Percentiles rank a stretch among this genome's conserved stretches.
phyloP scores from a whole-genome alignment of 2,888 invertebrate species.

The Drosophila cracens region DNA sequence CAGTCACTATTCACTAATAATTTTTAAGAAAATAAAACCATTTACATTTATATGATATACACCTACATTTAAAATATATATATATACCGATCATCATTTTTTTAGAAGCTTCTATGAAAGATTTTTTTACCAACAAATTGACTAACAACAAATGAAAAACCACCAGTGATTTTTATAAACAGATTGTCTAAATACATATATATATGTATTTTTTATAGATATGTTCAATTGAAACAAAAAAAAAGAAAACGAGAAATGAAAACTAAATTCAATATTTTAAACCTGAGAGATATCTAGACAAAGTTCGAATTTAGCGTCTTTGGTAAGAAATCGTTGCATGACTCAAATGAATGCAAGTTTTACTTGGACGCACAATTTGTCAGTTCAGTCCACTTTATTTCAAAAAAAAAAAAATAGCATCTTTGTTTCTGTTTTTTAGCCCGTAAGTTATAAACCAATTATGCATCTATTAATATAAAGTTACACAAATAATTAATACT shows the following conservation, averaged over 20 bases:
- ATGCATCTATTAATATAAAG: slow-evolving; percentile 20
- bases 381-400: not conserved
- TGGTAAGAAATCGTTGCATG: slow-evolving; percentile 7
- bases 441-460: slow-evolving; percentile 7
- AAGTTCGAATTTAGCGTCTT: slow-evolving; percentile 35
- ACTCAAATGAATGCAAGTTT: slow-evolving; percentile 8
- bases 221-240: slow-evolving; percentile 15
- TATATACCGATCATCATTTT: slow-evolving; percentile 51
- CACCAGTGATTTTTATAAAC: slow-evolving; percentile 78
- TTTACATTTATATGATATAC: slow-evolving; percentile 44
- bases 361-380: slow-evolving; percentile 32
- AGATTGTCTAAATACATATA: slow-evolving; percentile 60
- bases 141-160: slow-evolving; percentile 59
- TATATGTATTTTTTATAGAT: slow-evolving; percentile 36
- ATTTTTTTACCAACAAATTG: slow-evolving; percentile 60
- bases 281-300: slow-evolving; percentile 40
- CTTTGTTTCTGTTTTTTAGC: slow-evolving; percentile 10
- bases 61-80: slow-evolving; percentile 27
- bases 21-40: slow-evolving; percentile 56
- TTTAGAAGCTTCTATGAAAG: slow-evolving; percentile 69
- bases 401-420: not conserved
- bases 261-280: slow-evolving; percentile 22
- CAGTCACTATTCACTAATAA: slow-evolving; percentile 68
- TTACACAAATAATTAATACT: slow-evolving; percentile 6
- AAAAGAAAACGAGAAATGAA: slow-evolving; percentile 13